These are phyloP conservation scores for Threskiornis aethiopicus DNA, from an alignment of 2,797 vertebrate species.

Conservation along the genomic window DNA sequence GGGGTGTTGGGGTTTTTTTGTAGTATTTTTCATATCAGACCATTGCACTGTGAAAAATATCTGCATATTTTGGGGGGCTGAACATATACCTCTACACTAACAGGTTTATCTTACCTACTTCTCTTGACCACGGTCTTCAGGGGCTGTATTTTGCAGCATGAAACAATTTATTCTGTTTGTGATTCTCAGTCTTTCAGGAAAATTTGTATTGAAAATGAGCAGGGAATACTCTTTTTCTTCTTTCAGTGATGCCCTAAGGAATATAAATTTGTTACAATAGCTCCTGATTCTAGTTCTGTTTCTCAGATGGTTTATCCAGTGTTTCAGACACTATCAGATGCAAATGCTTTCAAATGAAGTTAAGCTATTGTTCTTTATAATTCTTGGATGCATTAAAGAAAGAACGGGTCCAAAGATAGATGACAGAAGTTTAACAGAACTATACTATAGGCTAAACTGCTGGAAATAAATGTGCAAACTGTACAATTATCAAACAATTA, in stretches of 20 bases:
- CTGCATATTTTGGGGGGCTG: rapidly evolving
- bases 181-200: background rate
- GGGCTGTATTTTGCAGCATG: background rate
- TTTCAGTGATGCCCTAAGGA: background rate
- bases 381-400: background rate
- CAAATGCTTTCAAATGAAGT: background rate
- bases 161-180: background rate
- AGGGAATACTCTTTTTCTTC: background rate
- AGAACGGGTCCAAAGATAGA: background rate
- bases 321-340: background rate
- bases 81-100: background rate
- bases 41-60: background rate
- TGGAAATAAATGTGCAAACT: constrained; percentile 51
- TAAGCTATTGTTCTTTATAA: background rate
- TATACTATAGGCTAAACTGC: background rate
- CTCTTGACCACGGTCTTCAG: background rate
- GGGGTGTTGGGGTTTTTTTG: rapidly evolving
- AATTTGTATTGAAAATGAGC: background rate
- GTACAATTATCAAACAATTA: constrained; percentile 56
- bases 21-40: background rate
- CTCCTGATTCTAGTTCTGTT: background rate
- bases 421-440: constrained; percentile 1
- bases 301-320: background rate
- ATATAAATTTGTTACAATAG: background rate
- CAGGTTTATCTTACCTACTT: background rate